Evolutionary conservation across 2,888 invertebrate genomes (phyloP).

Genomic region (Trachelus iudaicus): DNA sequence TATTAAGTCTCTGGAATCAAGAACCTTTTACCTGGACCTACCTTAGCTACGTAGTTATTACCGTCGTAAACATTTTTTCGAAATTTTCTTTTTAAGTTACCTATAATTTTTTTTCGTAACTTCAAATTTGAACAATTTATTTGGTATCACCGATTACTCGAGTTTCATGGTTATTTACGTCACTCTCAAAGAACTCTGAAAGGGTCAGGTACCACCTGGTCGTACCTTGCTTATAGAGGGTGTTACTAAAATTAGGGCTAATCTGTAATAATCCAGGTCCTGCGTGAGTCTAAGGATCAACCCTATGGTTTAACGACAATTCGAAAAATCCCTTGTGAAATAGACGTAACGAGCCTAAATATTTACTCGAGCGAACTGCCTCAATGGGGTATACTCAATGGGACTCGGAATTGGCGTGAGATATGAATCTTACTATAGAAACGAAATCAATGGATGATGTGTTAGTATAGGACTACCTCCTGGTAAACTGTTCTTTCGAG

Average conservation of each 20-base stretch:
- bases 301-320: neutral
- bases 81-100: conserved; percentile 16
- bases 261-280: neutral
- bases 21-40: neutral
- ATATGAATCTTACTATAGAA: conserved; percentile 40
- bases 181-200: neutral
- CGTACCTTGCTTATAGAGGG: neutral
- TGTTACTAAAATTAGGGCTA: neutral
- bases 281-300: neutral
- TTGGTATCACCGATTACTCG: conserved; percentile 24
- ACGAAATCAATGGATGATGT: neutral
- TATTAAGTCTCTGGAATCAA: neutral
- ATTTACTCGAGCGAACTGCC: conserved; percentile 46
- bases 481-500: neutral
- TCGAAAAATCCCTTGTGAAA: neutral
- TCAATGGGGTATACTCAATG: conserved; percentile 29
- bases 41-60: neutral
- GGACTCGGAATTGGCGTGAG: conserved; percentile 31
- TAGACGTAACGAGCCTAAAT: conserved; percentile 46
- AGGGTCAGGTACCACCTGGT: neutral
- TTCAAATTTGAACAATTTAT: conserved; percentile 7
- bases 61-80: neutral
- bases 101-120: conserved; percentile 32
- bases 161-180: neutral
- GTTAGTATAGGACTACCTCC: neutral